Conservation (phyloP, 2,113 vertebrate species). For the Amphiprion percula region DNA sequence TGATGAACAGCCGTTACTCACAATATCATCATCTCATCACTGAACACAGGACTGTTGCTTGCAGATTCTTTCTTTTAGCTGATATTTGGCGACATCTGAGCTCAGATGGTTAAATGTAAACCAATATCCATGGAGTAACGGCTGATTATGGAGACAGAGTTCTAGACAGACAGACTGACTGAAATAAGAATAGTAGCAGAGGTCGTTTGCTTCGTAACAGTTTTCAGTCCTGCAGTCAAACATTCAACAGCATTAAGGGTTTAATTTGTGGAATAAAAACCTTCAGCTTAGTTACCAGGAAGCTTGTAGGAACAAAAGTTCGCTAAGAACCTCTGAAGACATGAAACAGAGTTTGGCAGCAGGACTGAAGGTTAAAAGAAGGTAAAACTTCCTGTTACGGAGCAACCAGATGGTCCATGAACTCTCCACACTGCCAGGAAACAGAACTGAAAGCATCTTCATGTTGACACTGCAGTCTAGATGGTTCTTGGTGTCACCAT, state of each 20-base stretch:
- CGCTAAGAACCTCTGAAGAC: no score
- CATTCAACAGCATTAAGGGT: no score
- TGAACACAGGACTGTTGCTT: background rate
- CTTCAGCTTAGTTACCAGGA: no score
- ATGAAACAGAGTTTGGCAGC: background rate
- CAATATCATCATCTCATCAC: background rate
- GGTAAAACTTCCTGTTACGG: background rate
- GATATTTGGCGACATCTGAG: background rate
- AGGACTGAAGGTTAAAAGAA: background rate
- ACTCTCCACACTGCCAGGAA: conserved; percentile 7
- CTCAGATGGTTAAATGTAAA: background rate
- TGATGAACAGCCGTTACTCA: conserved; percentile 25
- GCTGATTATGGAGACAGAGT: conserved; percentile 38
- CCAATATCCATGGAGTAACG: background rate
- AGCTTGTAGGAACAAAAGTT: no score
- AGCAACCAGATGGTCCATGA: conserved; percentile 2
- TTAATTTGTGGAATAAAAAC: no score
- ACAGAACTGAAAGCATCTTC: background rate
- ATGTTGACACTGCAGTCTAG: no score
- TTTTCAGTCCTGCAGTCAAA: background rate
- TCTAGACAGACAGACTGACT: conserved; percentile 47
- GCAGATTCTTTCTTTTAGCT: background rate
- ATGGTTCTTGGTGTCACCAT: no score
- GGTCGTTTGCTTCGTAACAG: conserved; percentile 4
- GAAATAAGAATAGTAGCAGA: background rate